A percentile compares a stretch with the other conserved stretches of the same genome.
Evolutionary conservation across 2,797 vertebrate species (phyloP).

Genomic region (Heliangelus exortis): DNA sequence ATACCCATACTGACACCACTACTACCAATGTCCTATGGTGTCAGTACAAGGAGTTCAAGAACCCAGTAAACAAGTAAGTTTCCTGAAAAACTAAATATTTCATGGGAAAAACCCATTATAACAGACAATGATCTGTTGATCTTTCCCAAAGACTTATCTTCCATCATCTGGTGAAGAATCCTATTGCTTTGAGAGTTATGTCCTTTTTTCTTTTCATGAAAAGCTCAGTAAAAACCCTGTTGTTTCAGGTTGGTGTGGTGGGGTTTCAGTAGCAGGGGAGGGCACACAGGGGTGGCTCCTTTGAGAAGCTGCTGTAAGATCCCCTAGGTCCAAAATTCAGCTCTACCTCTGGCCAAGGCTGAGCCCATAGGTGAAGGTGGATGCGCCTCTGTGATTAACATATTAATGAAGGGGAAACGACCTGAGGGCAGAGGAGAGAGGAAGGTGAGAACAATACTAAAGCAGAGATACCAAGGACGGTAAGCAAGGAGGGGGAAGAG

Average conservation of each 20-base stretch:
- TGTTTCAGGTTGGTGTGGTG: background rate
- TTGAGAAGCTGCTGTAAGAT: no score
- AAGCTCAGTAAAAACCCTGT: background rate
- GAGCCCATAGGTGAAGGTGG: no score
- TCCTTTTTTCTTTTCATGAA: background rate
- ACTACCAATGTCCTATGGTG: background rate
- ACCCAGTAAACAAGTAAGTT: background rate
- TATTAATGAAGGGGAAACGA: no score
- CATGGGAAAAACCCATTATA: background rate
- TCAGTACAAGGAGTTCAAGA: background rate
- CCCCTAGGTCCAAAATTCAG: no score
- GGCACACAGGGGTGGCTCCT: no score
- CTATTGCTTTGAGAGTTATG: background rate
- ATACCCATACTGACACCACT: background rate
- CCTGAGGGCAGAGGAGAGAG: no score
- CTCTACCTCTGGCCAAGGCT: no score
- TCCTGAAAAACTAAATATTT: background rate
- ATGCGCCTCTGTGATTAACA: no score
- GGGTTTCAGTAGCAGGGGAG: no score
- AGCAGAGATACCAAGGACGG: no score
- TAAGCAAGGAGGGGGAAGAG: no score
- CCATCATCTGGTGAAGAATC: background rate
- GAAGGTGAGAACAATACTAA: no score
- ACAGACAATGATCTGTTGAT: background rate
- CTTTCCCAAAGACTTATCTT: background rate